Percentiles rank a stretch among this genome's conserved stretches.
phyloP scores from a whole-genome alignment of 35 echinoderm and acorn worm genomes.

The Ptychodera flava region DNA sequence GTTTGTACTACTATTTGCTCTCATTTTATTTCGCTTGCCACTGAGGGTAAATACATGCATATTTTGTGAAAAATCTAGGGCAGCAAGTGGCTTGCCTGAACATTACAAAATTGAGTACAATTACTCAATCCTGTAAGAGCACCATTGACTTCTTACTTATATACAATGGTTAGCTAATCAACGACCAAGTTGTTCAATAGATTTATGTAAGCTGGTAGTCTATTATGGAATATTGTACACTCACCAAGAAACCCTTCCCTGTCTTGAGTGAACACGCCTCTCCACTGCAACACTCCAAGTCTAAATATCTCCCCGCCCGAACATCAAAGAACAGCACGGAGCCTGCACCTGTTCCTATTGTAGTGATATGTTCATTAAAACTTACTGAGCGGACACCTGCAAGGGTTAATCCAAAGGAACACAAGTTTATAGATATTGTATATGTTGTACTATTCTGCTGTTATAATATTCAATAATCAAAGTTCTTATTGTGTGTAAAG shows the following conservation, averaged over 20 bases:
- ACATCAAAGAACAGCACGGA: slow-evolving; percentile 86
- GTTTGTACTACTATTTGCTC: too few relatives aligned
- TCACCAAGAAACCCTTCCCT: slow-evolving; percentile 81
- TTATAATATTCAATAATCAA: background rate
- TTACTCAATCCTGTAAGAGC: too few relatives aligned
- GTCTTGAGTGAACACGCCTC: slow-evolving; percentile 21
- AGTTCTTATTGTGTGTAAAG: background rate
- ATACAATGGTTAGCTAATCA: too few relatives aligned
- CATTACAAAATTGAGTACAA: too few relatives aligned
- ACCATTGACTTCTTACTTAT: too few relatives aligned
- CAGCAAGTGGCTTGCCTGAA: too few relatives aligned
- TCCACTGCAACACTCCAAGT: slow-evolving; percentile 14
- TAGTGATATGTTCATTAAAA: slow-evolving; percentile 66
- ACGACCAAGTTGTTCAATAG: too few relatives aligned
- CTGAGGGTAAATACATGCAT: too few relatives aligned
- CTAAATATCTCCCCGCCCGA: slow-evolving; percentile 23
- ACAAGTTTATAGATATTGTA: background rate
- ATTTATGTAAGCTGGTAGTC: too few relatives aligned
- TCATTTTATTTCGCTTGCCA: too few relatives aligned
- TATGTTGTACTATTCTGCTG: background rate
- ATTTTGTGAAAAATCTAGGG: too few relatives aligned
- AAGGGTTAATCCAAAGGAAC: background rate
- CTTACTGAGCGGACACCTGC: slow-evolving; percentile 81
- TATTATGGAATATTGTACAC: too few relatives aligned
- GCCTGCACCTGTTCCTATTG: slow-evolving; percentile 77